A percentile compares a stretch with the other conserved stretches of the same genome.
Evolutionary conservation across 2,113 vertebrate species (phyloP).

Genomic region (Centropus unirufus): DNA sequence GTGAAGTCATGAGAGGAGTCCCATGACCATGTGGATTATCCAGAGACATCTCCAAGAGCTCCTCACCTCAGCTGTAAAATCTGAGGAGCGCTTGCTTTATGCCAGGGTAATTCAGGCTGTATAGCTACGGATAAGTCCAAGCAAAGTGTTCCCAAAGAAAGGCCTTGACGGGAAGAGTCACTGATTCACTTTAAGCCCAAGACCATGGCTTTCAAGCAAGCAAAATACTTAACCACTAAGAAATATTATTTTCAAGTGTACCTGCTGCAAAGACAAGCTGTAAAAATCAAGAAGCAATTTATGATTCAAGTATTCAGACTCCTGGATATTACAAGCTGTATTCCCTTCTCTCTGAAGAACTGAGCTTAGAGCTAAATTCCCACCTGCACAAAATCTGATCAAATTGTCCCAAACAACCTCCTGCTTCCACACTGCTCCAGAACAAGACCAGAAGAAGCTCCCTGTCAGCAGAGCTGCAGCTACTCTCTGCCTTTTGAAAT

Average conservation of each 20-base stretch:
- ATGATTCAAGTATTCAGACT: background rate
- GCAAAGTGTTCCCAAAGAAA: background rate
- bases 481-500: background rate
- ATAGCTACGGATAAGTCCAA: background rate
- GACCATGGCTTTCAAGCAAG: background rate
- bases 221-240: background rate
- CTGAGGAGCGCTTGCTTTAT: background rate
- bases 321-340: background rate
- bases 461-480: background rate
- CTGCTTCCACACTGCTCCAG: background rate
- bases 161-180: background rate
- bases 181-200: background rate
- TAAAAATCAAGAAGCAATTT: background rate
- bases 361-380: background rate
- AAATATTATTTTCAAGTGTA: background rate
- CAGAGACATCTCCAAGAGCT: background rate
- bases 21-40: fast-evolving
- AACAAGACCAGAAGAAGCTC: background rate
- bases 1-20: background rate
- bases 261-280: background rate
- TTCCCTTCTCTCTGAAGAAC: background rate
- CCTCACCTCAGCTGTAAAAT: background rate
- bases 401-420: background rate
- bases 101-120: background rate
- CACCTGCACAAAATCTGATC: background rate